Conservation (phyloP, 2,113 vertebrate genomes). For the Pica pica region DNA sequence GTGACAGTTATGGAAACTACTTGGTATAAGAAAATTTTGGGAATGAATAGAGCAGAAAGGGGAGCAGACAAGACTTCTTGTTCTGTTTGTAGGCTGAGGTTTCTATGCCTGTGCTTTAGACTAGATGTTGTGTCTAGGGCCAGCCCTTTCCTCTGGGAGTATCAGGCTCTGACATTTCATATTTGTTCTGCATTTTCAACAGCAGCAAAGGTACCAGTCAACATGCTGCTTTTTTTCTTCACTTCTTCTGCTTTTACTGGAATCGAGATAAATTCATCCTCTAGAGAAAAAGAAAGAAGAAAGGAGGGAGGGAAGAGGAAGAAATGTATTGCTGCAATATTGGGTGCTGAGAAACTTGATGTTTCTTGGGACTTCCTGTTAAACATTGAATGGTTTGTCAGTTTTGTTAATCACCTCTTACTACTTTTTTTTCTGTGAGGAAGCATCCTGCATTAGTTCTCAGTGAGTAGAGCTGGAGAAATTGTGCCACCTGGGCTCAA, state of each 20-base stretch:
- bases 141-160: background rate
- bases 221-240: background rate
- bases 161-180: background rate
- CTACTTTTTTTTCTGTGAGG: background rate
- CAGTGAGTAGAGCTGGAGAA: background rate
- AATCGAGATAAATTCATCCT: background rate
- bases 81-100: background rate
- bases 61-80: background rate
- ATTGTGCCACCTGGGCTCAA: background rate
- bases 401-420: background rate
- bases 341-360: background rate
- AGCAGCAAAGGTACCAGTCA: background rate
- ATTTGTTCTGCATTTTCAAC: background rate
- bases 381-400: background rate
- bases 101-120: background rate
- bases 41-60: background rate
- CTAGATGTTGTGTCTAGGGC: background rate
- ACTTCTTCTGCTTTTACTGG: background rate
- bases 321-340: background rate
- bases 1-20: background rate
- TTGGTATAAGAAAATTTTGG: background rate
- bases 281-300: background rate
- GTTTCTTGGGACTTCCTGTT: background rate
- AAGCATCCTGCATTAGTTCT: background rate
- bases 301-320: background rate